phyloP scores from a whole-genome alignment of 2,113 vertebrate species.

The Haplochromis burtoni region DNA sequence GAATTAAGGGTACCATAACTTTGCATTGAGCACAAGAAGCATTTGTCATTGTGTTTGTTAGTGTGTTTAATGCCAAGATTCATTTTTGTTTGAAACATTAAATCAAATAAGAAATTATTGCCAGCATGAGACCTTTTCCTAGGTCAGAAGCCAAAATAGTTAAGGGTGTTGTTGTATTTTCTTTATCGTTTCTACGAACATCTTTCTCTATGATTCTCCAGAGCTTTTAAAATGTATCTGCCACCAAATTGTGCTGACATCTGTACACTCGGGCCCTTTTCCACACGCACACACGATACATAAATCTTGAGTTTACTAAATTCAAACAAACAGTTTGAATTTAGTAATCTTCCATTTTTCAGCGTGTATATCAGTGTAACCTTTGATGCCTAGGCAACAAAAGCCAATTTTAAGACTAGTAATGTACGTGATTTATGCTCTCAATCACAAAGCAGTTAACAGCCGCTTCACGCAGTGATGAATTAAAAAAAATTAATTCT shows the following conservation, averaged over 20 bases:
- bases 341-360: background rate
- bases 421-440: background rate
- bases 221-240: background rate
- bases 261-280: background rate
- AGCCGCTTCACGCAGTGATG: background rate
- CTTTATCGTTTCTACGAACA: background rate
- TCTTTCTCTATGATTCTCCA: background rate
- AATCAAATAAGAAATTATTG: background rate
- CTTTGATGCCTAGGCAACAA: background rate
- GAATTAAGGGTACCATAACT: background rate
- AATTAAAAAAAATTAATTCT: background rate
- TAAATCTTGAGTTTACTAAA: background rate
- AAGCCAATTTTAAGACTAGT: background rate
- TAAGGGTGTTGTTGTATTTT: background rate
- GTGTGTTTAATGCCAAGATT: background rate
- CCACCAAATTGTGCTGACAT: background rate
- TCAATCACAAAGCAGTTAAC: background rate
- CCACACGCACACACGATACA: background rate
- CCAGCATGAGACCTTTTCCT: background rate
- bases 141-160: background rate
- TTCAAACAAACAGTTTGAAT: background rate
- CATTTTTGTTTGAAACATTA: background rate
- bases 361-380: background rate
- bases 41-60: conserved; percentile 16
- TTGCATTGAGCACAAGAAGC: background rate